phyloP scores from a whole-genome alignment of 2,113 vertebrate species.

The Urocynchramus pylzowi region DNA sequence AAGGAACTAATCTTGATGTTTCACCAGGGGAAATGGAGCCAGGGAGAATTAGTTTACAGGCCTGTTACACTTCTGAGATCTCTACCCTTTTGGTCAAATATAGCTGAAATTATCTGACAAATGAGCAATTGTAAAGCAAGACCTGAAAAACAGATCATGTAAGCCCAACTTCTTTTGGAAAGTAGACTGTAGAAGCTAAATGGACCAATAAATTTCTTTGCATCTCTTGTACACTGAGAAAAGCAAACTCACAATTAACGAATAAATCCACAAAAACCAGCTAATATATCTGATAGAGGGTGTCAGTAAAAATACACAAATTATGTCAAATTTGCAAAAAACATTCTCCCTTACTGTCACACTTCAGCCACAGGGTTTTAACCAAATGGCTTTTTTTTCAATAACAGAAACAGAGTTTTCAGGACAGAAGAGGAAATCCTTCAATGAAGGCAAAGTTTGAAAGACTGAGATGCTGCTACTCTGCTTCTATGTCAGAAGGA shows the following conservation, averaged over 20 bases:
- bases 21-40: not conserved
- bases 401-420: not conserved
- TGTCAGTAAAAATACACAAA: not conserved
- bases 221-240: not conserved
- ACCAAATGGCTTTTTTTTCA: not conserved
- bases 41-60: not conserved
- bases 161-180: not conserved
- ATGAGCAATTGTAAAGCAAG: not conserved
- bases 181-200: not conserved
- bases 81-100: not conserved
- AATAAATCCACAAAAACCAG: not conserved
- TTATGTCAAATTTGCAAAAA: not conserved
- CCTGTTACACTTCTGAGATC: not conserved
- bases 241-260: not conserved
- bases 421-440: not conserved
- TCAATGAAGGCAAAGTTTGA: not conserved
- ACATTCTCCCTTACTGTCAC: not conserved
- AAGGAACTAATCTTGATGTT: not conserved
- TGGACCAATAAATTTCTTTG: not conserved
- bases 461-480: not conserved
- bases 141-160: not conserved
- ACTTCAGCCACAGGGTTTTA: not conserved
- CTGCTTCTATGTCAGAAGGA: not conserved
- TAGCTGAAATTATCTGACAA: not conserved
- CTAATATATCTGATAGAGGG: not conserved